A percentile compares a stretch with the other conserved stretches of the same genome.
These are phyloP conservation scores for Parotocinclus haroldoi DNA, from an alignment of 2,797 vertebrate species.

Conservation along the genomic window DNA sequence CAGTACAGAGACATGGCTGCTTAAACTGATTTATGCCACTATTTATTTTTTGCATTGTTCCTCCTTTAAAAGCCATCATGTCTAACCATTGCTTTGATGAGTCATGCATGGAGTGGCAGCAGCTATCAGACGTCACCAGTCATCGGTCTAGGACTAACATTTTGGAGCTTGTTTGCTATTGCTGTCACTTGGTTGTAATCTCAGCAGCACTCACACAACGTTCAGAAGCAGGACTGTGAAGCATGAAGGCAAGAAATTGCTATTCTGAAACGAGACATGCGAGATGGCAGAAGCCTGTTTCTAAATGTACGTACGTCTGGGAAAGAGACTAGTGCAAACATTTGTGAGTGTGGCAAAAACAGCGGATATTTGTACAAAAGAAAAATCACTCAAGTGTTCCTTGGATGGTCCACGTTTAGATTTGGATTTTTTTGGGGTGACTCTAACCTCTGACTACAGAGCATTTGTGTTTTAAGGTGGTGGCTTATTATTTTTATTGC, in stretches of 20 bases:
- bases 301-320: background rate
- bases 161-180: constrained; percentile 32
- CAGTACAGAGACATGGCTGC: constrained; percentile 9
- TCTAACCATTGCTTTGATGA: constrained; percentile 5
- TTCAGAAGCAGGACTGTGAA: constrained; percentile 30
- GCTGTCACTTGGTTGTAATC: constrained; percentile 33
- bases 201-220: constrained; percentile 12
- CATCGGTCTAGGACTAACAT: constrained; percentile 20
- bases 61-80: background rate
- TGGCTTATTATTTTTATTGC: too few relatives aligned
- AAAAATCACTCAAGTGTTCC: too few relatives aligned
- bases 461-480: too few relatives aligned
- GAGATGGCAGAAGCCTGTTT: constrained; percentile 37
- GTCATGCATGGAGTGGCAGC: constrained; percentile 4
- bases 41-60: background rate
- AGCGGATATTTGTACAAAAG: too few relatives aligned
- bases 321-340: too few relatives aligned
- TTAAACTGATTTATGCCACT: background rate
- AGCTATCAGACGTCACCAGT: constrained; percentile 21
- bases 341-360: too few relatives aligned
- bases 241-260: constrained; percentile 31
- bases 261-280: constrained; percentile 48
- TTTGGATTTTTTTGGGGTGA: too few relatives aligned
- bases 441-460: too few relatives aligned
- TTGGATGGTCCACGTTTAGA: too few relatives aligned